Percentiles rank a stretch among this genome's conserved stretches.
These are phyloP conservation scores for Branchellion lobata DNA, from an alignment of 2,888 invertebrate species.

Conservation along the genomic window DNA sequence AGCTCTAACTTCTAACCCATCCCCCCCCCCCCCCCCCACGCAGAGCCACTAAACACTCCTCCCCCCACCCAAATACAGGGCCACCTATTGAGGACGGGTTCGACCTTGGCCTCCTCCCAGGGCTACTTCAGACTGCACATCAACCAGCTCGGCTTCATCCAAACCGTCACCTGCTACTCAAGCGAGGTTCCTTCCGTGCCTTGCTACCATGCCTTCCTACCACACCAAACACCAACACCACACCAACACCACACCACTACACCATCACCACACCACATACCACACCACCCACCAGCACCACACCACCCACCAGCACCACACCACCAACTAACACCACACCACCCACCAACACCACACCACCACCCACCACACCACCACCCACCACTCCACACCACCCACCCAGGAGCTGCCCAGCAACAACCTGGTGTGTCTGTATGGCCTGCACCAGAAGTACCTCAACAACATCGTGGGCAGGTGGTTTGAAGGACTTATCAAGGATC, in stretches of 20 bases:
- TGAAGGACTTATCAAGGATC: conserved; percentile 69
- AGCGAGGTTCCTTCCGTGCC: conserved; percentile 54
- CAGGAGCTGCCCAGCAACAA: conserved; percentile 57
- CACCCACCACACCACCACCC: neutral
- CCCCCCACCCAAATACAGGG: conserved; percentile 54
- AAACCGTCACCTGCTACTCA: conserved; percentile 61
- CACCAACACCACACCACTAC: neutral
- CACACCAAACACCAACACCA: neutral
- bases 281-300: neutral
- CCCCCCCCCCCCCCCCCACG: too few relatives aligned
- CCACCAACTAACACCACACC: neutral
- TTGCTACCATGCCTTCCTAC: neutral
- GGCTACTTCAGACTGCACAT: conserved; percentile 61
- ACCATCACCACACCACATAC: neutral
- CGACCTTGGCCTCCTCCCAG: conserved; percentile 52
- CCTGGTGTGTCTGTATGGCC: conserved; percentile 70
- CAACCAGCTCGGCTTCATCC: conserved; percentile 61
- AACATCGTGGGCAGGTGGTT: conserved; percentile 69
- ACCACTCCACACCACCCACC: neutral
- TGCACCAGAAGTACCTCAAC: conserved; percentile 74
- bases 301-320: neutral
- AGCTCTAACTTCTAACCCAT: neutral
- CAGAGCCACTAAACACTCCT: neutral
- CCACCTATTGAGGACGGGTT: conserved; percentile 57
- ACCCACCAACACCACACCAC: neutral